These are phyloP conservation scores for Procavia capensis DNA, from an alignment of 2,113 vertebrate genomes.

Conservation along the genomic window DNA sequence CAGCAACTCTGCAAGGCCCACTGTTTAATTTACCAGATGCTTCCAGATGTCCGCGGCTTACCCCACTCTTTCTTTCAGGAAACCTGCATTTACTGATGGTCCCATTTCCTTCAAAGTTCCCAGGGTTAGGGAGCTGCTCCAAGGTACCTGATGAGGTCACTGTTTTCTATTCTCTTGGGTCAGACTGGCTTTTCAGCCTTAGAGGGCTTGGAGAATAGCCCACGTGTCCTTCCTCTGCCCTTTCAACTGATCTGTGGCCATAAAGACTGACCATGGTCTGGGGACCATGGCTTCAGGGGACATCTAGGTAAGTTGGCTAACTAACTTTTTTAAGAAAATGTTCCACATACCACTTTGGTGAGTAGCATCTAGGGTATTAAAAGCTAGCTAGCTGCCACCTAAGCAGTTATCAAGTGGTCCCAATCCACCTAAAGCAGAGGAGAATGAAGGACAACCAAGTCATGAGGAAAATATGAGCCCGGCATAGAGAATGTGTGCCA, in stretches of 20 bases:
- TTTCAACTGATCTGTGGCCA: neutral
- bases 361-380: too few species aligned
- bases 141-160: neutral
- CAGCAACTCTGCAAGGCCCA: neutral
- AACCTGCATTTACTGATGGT: neutral
- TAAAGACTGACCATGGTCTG: neutral
- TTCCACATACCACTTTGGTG: too few species aligned
- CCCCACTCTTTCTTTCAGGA: neutral
- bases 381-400: too few species aligned
- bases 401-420: too few species aligned
- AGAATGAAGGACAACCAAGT: too few species aligned
- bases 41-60: neutral
- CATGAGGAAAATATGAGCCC: too few species aligned
- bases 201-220: neutral
- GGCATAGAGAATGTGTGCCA: too few species aligned
- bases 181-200: neutral
- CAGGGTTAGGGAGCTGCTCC: neutral
- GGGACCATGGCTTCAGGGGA: too few species aligned
- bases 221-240: neutral
- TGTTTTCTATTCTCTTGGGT: neutral
- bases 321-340: too few species aligned
- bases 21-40: neutral
- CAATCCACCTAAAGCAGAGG: too few species aligned
- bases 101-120: neutral
- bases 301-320: too few species aligned